These are phyloP conservation scores for Cuculus canorus DNA, from an alignment of 2,797 vertebrate species.

Conservation along the genomic window DNA sequence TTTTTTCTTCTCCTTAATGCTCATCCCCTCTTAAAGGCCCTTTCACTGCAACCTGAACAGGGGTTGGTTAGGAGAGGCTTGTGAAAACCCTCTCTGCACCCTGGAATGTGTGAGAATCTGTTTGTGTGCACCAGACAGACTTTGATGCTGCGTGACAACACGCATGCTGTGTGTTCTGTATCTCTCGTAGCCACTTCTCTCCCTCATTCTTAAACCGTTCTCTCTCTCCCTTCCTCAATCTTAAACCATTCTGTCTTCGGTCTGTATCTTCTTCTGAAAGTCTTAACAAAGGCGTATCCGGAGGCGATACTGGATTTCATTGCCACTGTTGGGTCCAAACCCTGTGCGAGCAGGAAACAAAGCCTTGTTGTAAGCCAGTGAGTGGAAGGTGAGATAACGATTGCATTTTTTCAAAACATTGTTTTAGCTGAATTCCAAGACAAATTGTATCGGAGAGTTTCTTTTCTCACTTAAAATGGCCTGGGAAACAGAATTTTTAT, in stretches of 20 bases:
- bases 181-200: not conserved
- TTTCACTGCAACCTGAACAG: not conserved
- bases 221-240: not conserved
- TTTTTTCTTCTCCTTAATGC: not conserved
- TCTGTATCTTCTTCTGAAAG: not conserved
- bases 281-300: not conserved
- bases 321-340: slow-evolving; percentile 50
- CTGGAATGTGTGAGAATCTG: not conserved
- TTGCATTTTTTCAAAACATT: slow-evolving; percentile 45
- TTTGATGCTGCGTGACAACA: not conserved
- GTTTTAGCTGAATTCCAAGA: slow-evolving; percentile 18
- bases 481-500: slow-evolving; percentile 75
- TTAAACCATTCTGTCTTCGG: not conserved
- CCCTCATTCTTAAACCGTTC: not conserved
- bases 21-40: not conserved
- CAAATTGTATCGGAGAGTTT: not conserved
- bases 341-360: not conserved
- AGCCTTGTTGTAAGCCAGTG: slow-evolving; percentile 28
- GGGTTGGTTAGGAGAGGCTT: not conserved
- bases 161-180: not conserved
- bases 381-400: slow-evolving; percentile 24
- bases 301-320: not conserved
- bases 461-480: slow-evolving; percentile 29
- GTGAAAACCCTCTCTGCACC: not conserved
- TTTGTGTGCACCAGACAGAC: not conserved